Conservation (phyloP, 2,888 invertebrate species). For the Drosophila flavopinicola region DNA sequence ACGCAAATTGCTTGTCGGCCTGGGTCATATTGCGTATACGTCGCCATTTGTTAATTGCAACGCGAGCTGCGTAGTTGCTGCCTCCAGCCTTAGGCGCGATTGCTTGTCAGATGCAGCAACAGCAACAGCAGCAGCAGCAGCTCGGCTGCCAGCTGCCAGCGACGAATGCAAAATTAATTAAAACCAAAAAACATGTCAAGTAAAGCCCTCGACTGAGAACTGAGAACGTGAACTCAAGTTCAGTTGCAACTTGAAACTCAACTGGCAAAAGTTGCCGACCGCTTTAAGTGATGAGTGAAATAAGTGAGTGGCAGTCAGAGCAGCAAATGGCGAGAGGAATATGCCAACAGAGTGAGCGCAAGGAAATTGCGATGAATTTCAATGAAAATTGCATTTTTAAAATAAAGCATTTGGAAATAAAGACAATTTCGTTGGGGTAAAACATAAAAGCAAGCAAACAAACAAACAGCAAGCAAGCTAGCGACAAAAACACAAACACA, state of each 20-base stretch:
- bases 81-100: constrained; percentile 30
- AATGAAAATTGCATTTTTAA: constrained; percentile 77
- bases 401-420: constrained; percentile 69
- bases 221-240: constrained; percentile 26
- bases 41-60: constrained; percentile 30
- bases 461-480: too few relatives aligned
- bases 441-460: constrained; percentile 41
- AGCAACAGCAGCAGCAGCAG: neutral
- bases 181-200: constrained; percentile 44
- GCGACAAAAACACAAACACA: constrained; percentile 45
- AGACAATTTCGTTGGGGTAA: constrained; percentile 60
- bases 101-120: constrained; percentile 58
- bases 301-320: constrained; percentile 31
- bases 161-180: constrained; percentile 73
- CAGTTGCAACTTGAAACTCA: constrained; percentile 18
- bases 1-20: constrained; percentile 45
- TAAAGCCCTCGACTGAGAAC: neutral
- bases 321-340: constrained; percentile 1
- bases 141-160: neutral
- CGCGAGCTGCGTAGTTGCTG: constrained; percentile 4
- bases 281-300: constrained; percentile 51
- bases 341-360: neutral
- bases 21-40: constrained; percentile 48
- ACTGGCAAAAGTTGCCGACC: constrained; percentile 36
- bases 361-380: constrained; percentile 69